A percentile compares a stretch with the other conserved stretches of the same genome.
Evolutionary conservation across 2,888 invertebrate species (phyloP).

Genomic region (Stenodema calcarata): DNA sequence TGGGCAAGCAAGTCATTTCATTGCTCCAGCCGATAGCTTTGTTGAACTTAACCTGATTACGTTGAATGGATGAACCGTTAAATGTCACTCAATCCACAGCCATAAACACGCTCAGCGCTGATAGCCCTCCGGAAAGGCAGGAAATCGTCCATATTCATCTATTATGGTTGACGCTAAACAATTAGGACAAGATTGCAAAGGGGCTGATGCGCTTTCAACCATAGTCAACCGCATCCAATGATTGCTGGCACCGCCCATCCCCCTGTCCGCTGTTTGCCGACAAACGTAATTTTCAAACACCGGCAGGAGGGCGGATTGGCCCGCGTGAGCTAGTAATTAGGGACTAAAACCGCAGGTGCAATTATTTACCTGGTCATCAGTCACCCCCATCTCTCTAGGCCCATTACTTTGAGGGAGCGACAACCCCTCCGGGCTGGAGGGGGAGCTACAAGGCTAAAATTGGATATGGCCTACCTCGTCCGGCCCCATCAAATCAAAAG

Average conservation of each 20-base stretch:
- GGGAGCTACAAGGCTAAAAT: not conserved
- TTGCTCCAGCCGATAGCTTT: too few relatives aligned
- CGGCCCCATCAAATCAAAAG: not conserved
- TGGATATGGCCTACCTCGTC: not conserved
- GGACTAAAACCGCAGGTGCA: conserved; percentile 38
- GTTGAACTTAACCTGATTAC: too few relatives aligned
- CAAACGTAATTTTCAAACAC: conserved; percentile 34
- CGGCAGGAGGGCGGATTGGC: conserved; percentile 18
- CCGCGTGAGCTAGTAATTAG: conserved; percentile 14
- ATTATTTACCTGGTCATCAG: conserved; percentile 42
- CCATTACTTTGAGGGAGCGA: conserved; percentile 30
- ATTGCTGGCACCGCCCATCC: not conserved
- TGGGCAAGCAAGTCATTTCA: too few relatives aligned
- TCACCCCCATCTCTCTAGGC: conserved; percentile 9
- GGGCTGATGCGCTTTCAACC: not conserved
- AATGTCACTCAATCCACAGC: not conserved
- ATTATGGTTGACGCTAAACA: not conserved
- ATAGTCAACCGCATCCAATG: conserved; percentile 15
- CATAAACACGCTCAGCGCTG: not conserved
- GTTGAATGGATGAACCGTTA: too few relatives aligned
- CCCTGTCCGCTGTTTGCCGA: not conserved
- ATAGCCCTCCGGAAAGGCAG: not conserved
- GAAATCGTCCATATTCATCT: not conserved
- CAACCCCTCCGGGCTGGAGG: not conserved
- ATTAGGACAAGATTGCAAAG: conserved; percentile 7